Evolutionary conservation across 2,113 vertebrate genomes (phyloP).

Genomic region (Struthio camelus): DNA sequence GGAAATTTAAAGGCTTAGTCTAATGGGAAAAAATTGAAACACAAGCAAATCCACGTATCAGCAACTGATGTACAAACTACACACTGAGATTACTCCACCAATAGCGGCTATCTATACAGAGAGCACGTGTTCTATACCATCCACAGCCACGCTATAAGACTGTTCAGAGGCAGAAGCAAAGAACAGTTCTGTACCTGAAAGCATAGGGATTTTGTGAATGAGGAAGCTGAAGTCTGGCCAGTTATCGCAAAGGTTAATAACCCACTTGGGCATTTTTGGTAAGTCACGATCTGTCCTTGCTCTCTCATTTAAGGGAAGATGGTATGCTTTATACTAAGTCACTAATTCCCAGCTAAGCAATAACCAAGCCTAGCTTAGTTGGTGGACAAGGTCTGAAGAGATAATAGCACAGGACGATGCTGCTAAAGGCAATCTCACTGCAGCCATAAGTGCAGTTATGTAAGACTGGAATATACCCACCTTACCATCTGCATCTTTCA

Average conservation of each 20-base stretch:
- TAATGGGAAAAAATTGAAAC: not conserved
- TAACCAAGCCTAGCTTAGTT: not conserved
- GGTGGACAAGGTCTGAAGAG: not conserved
- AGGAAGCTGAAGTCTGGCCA: not conserved
- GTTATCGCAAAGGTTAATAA: not conserved
- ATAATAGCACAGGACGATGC: not conserved
- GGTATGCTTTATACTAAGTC: not conserved
- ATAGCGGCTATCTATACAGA: not conserved
- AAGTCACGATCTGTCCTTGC: not conserved
- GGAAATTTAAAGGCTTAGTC: not conserved
- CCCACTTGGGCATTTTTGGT: not conserved
- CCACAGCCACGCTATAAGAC: not conserved
- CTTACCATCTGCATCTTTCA: slow-evolving; percentile 80
- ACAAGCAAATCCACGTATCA: not conserved
- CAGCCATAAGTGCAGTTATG: not conserved
- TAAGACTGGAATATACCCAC: slow-evolving; percentile 53
- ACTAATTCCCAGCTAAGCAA: not conserved
- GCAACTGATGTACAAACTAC: not conserved
- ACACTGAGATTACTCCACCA: not conserved
- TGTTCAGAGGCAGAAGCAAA: not conserved
- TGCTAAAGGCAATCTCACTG: not conserved
- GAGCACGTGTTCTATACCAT: not conserved
- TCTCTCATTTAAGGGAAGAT: not conserved
- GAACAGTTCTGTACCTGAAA: not conserved
- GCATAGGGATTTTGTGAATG: not conserved